Base-by-base conservation (phyloP, 2,797 vertebrate genomes). In the Rhyacichthys aspro region DNA sequence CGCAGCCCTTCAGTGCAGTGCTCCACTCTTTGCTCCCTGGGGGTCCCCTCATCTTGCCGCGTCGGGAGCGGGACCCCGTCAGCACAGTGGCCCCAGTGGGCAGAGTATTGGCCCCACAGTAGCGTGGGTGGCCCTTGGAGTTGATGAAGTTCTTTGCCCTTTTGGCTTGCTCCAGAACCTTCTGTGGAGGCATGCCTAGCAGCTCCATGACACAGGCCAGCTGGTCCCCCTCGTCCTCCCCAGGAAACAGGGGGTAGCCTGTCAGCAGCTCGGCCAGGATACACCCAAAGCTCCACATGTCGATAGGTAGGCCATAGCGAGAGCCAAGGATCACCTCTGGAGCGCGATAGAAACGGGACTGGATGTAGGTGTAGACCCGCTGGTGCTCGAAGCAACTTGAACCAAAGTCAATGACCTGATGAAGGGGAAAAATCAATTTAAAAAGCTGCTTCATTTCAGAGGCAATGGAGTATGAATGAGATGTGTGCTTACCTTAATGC, bases 211-310 rank as follows among this genome's bases (percentile, higher is more conserved):
- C 96, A 89, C 96, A 98, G 60, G 97, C 96, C 81, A 99, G 90
- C 85, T 99, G 98, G 90, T 99, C 98, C 37, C 95, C 94, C 88
- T 99, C 98, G 12, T 99, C 97, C 83, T 99, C 98, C 16, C 98
- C 98, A 1, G 98, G 98, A 47, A 99, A 62, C 76, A 99, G 94
- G 0, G 98, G 98, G 77, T 97, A 98, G 39, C 98, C 98, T 0
- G 97, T 98, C 48, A 99, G 91, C 65, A 99, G 94, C 87, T 99
- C 98, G 0, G 97, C 97, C 17, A 99, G 91, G 82, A 99, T 98
- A 85, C 98, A 99, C 57, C 98, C 98, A 87, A 99, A 90, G 82
- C 96, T 98, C 98, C 98, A 99, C 95, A 99, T 98, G 79, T 99
- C 98, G 18, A 99, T 99, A 18, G 97, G 95, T 95, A 98, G 97